A percentile compares a stretch with the other conserved stretches of the same genome.
These are phyloP conservation scores for Napeogenes sylphis DNA, from an alignment of 2,888 invertebrate species.

Conservation along the genomic window DNA sequence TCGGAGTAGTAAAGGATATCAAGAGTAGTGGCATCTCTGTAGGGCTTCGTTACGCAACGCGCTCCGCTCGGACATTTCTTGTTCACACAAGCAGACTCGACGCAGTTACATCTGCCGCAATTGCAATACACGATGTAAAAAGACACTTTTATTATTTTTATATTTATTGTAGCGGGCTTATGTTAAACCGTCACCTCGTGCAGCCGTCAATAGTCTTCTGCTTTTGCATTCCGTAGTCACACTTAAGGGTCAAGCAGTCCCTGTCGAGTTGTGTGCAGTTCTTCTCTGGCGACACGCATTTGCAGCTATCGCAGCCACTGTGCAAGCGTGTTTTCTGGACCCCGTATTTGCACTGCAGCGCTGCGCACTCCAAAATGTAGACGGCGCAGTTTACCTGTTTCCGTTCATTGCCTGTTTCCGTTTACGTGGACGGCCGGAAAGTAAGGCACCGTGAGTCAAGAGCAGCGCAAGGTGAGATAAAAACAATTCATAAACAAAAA, in stretches of 20 bases:
- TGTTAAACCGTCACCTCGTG: constrained; percentile 41
- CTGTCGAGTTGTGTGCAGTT: constrained; percentile 77
- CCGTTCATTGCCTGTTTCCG: constrained; percentile 39
- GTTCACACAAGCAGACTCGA: constrained; percentile 82
- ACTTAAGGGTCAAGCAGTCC: constrained; percentile 81
- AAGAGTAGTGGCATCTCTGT: constrained; percentile 50
- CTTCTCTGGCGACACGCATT: constrained; percentile 49
- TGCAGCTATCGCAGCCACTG: constrained; percentile 83
- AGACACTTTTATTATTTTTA: background rate
- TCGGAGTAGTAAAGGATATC: constrained; percentile 72
- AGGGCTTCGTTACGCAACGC: constrained; percentile 82
- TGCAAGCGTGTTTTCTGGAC: constrained; percentile 76
- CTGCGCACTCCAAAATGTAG: constrained; percentile 79
- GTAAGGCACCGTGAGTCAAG: background rate
- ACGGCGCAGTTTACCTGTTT: constrained; percentile 69
- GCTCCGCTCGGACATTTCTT: constrained; percentile 79
- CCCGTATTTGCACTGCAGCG: constrained; percentile 83
- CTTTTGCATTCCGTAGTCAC: constrained; percentile 82
- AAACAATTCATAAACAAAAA: no score
- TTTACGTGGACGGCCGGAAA: constrained; percentile 21
- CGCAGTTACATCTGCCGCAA: constrained; percentile 51
- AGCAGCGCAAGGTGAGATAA: background rate
- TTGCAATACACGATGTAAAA: background rate
- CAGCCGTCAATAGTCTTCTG: constrained; percentile 46
- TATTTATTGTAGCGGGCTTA: background rate